phyloP scores from a whole-genome alignment of 1,140 invertebrate genomes.

The Andricus grossulariae region DNA sequence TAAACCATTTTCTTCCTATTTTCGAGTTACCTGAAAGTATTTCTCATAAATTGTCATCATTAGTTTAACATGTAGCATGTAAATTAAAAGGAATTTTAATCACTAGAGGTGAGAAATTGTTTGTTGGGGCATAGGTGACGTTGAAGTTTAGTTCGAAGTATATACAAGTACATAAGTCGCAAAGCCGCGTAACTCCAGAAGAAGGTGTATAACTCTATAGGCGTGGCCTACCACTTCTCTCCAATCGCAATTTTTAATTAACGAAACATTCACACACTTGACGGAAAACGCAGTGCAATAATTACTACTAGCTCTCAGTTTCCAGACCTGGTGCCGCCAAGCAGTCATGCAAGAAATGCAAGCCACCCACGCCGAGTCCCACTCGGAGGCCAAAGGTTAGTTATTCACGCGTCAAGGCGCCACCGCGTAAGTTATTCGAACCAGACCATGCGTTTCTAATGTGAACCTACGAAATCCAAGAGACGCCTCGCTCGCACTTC shows the following conservation, averaged over 20 bases:
- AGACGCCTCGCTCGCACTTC: constrained; percentile 45
- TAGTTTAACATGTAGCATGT: too few species aligned
- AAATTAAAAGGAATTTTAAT: too few species aligned
- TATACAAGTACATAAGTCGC: too few species aligned
- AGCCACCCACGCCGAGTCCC: constrained; percentile 65
- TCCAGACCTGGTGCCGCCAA: constrained; percentile 59
- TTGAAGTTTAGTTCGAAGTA: too few species aligned
- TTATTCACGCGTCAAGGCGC: constrained; percentile 73
- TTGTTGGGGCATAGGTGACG: too few species aligned
- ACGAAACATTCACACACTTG: constrained; percentile 57
- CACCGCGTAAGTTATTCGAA: constrained; percentile 70
- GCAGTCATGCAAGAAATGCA: constrained; percentile 69
- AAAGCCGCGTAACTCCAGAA: too few species aligned
- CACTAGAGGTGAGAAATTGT: too few species aligned
- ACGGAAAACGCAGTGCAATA: constrained; percentile 58
- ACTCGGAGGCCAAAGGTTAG: constrained; percentile 66
- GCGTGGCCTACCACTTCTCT: too few species aligned
- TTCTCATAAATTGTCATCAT: too few species aligned
- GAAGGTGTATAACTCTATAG: too few species aligned
- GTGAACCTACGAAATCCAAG: constrained; percentile 56
- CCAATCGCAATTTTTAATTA: constrained; percentile 51
- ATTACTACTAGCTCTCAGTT: constrained; percentile 67
- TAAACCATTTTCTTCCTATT: too few species aligned
- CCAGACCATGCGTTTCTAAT: constrained; percentile 66
- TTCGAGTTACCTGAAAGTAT: too few species aligned